These are phyloP conservation scores for Carcharodon carcharias DNA, from an alignment of 2,797 vertebrate species.

Conservation along the genomic window DNA sequence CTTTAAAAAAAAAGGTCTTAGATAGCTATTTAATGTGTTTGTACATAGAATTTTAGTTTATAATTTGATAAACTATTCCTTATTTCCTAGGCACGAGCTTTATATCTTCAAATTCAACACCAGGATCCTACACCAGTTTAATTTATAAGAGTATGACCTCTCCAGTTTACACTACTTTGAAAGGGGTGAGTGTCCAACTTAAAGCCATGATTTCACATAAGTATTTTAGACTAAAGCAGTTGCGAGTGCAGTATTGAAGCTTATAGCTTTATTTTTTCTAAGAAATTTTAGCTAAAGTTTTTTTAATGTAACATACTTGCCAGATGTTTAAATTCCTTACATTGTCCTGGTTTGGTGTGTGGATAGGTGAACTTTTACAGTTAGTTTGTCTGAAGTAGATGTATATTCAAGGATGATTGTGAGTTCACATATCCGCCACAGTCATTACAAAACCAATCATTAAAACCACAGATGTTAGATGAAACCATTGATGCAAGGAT, in stretches of 20 bases:
- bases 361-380: neutral
- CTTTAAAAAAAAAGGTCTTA: neutral
- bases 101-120: constrained; percentile 67
- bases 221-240: neutral
- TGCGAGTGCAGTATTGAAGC: neutral
- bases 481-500: neutral
- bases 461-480: neutral
- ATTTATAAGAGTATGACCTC: constrained; percentile 86
- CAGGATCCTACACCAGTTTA: constrained; percentile 82
- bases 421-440: neutral
- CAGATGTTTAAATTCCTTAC: neutral
- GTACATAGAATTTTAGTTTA: neutral
- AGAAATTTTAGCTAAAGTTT: neutral
- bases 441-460: neutral
- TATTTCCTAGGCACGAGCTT: constrained; percentile 64
- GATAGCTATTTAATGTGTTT: neutral
- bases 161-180: constrained; percentile 83
- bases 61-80: neutral
- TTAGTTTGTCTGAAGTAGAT: neutral
- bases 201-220: neutral
- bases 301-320: neutral
- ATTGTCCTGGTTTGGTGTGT: neutral
- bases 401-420: neutral
- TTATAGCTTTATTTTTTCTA: neutral
- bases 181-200: constrained; percentile 67